phyloP scores from a whole-genome alignment of 2,113 vertebrate genomes.

The Mesoclemmys tuberculata region DNA sequence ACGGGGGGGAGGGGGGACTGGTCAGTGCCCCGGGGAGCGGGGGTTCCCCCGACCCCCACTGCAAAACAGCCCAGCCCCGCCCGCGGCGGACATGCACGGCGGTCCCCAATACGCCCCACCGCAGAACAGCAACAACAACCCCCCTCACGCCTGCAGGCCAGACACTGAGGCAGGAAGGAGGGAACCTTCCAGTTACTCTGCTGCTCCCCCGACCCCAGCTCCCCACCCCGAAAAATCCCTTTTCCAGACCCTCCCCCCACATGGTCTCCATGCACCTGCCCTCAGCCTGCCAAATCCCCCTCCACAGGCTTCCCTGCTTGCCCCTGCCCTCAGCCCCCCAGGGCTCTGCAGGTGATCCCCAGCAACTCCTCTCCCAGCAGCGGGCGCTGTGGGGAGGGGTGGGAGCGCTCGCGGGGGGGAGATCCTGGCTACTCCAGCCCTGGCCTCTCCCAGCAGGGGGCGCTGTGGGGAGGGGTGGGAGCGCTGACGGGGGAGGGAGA shows the following conservation, averaged over 20 bases:
- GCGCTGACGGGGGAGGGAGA: no score
- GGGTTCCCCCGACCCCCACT: neutral
- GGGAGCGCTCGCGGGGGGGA: no score
- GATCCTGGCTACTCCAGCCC: no score
- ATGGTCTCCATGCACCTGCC: neutral
- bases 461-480: neutral
- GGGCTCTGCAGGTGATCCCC: neutral
- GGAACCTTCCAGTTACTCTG: neutral
- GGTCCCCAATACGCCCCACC: neutral
- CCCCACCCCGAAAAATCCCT: neutral
- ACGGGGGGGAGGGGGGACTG: neutral
- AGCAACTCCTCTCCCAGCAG: neutral
- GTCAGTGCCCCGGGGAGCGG: no score
- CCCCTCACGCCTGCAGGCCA: no score
- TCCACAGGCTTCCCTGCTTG: neutral
- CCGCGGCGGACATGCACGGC: no score
- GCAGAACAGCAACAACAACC: neutral
- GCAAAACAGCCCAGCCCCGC: neutral
- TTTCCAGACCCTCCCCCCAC: neutral
- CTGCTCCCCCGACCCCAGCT: neutral
- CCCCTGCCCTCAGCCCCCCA: neutral
- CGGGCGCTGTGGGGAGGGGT: no score
- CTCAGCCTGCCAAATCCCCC: neutral
- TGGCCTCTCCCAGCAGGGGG: neutral
- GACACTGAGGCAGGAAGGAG: neutral